phyloP scores from a whole-genome alignment of 2,888 invertebrate genomes.

The Linnaemya tessellans region DNA sequence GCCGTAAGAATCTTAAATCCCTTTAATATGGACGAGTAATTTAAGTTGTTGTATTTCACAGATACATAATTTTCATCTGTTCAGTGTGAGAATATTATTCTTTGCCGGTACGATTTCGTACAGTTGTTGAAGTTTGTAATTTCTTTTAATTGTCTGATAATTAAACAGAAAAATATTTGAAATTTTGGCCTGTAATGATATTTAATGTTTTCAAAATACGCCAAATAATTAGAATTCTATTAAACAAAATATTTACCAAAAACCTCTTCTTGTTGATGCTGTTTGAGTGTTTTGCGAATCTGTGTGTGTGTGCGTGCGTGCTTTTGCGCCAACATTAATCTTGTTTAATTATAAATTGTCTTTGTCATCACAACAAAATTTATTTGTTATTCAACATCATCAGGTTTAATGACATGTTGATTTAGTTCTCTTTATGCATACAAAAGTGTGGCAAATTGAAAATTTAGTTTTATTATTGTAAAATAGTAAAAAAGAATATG shows the following conservation, averaged over 20 bases:
- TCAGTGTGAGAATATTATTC: too few relatives aligned
- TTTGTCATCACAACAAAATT: conserved; percentile 20
- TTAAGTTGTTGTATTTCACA: too few relatives aligned
- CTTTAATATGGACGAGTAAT: too few relatives aligned
- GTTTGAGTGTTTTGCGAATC: conserved; percentile 1
- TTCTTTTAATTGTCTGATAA: conserved; percentile 56
- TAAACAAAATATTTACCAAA: background rate
- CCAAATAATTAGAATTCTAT: conserved; percentile 7
- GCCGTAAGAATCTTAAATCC: too few relatives aligned
- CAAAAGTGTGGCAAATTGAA: conserved; percentile 36
- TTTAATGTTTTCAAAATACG: conserved; percentile 1
- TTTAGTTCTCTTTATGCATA: conserved; percentile 36
- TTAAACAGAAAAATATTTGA: conserved; percentile 30
- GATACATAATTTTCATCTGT: too few relatives aligned
- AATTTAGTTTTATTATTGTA: background rate
- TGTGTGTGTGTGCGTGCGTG: too few relatives aligned
- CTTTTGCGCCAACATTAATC: conserved; percentile 26
- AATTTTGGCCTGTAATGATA: conserved; percentile 1
- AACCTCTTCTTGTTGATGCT: background rate
- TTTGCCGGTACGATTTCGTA: background rate
- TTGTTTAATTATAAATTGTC: conserved; percentile 47
- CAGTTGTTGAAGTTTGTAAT: conserved; percentile 29
- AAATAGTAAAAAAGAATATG: conserved; percentile 1
- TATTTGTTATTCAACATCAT: conserved; percentile 34
- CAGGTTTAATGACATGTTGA: conserved; percentile 43